Evolutionary conservation across 2,113 vertebrate species (phyloP).

Genomic region (Ictalurus furcatus): DNA sequence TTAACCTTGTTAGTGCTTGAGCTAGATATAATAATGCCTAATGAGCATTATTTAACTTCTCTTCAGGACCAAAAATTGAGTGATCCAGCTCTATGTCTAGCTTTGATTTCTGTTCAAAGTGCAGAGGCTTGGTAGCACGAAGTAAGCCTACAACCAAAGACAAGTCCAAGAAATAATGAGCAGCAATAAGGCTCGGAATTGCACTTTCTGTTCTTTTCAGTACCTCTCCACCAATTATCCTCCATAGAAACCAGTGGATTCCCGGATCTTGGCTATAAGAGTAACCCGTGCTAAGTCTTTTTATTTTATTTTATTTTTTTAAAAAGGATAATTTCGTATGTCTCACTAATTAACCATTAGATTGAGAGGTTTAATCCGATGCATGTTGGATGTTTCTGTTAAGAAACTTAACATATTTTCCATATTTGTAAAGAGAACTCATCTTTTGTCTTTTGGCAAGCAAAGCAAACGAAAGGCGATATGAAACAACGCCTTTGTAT

Average conservation of each 20-base stretch:
- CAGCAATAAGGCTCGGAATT: not conserved
- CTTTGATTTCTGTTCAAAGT: not conserved
- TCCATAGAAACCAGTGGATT: not conserved
- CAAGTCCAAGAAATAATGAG: not conserved
- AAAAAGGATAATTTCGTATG: too few species aligned
- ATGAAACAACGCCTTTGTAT: not conserved
- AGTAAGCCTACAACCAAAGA: not conserved
- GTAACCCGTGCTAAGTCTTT: not conserved
- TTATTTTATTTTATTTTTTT: too few species aligned
- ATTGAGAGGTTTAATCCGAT: not conserved
- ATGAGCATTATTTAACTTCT: not conserved
- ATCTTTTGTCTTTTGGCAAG: not conserved
- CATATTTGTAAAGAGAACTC: not conserved
- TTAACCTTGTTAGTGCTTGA: not conserved
- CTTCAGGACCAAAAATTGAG: not conserved
- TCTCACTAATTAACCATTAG: not conserved
- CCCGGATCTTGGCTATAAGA: not conserved
- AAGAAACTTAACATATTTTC: not conserved
- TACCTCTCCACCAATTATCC: not conserved
- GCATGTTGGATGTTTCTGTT: not conserved
- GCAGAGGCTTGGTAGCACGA: not conserved
- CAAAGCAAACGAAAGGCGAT: not conserved
- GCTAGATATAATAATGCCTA: not conserved
- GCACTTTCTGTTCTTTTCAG: not conserved
- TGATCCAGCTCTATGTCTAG: not conserved